Conservation (phyloP, 1,140 invertebrate species). For the Odontomachus brunneus region DNA sequence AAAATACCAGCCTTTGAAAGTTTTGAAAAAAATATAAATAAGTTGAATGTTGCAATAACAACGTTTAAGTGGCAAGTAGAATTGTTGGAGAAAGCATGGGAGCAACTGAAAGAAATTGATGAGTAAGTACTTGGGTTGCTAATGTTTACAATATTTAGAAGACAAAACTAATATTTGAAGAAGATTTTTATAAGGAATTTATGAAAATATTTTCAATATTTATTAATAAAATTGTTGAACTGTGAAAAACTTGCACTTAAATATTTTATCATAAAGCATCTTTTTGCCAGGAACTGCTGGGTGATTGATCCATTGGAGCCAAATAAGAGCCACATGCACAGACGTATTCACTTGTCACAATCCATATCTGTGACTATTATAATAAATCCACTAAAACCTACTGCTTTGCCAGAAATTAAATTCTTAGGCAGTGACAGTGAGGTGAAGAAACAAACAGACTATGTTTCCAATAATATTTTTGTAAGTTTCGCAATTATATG, state of each 20-base stretch:
- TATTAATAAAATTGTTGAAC: background rate
- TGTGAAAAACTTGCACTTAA: background rate
- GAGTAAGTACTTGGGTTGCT: slow-evolving; percentile 64
- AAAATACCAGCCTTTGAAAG: slow-evolving; percentile 65
- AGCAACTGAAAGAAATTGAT: slow-evolving; percentile 79
- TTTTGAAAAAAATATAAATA: slow-evolving; percentile 68
- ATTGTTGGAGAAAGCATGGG: slow-evolving; percentile 75
- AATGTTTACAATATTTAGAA: background rate
- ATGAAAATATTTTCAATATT: background rate
- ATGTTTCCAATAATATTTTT: slow-evolving; percentile 75
- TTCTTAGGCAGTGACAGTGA: slow-evolving; percentile 80
- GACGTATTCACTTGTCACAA: slow-evolving; percentile 80
- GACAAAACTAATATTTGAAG: background rate
- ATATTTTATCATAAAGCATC: slow-evolving; percentile 33
- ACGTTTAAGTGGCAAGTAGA: slow-evolving; percentile 74
- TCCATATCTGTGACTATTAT: slow-evolving; percentile 79
- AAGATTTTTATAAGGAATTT: too few relatives aligned
- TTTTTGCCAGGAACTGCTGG: slow-evolving; percentile 77
- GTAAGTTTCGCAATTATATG: slow-evolving; percentile 56
- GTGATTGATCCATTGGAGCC: slow-evolving; percentile 80
- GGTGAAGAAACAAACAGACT: slow-evolving; percentile 73
- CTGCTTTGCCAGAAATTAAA: slow-evolving; percentile 78
- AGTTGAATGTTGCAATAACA: slow-evolving; percentile 70
- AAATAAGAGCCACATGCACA: slow-evolving; percentile 80
- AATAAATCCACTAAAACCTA: slow-evolving; percentile 77